Evolutionary conservation across 2,888 invertebrate species (phyloP).

Genomic region (Torymus aiolomorphi): DNA sequence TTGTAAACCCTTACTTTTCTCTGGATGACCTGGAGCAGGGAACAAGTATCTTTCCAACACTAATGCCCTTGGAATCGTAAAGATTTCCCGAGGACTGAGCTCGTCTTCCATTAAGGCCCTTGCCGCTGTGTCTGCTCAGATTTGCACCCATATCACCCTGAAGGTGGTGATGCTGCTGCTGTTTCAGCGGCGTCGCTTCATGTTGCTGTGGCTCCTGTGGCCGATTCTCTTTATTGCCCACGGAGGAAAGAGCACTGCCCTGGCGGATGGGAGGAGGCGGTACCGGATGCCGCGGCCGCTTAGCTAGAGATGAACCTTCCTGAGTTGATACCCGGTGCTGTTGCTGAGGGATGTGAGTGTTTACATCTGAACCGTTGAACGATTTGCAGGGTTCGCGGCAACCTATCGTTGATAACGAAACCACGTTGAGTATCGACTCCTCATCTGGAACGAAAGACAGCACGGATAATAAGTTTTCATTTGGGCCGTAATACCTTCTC

Average conservation of each 20-base stretch:
- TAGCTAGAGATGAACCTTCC: slow-evolving; percentile 57
- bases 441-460: slow-evolving; percentile 70
- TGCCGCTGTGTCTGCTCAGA: slow-evolving; percentile 86
- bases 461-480: not conserved
- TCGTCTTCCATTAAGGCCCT: slow-evolving; percentile 83
- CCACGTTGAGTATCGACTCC: slow-evolving; percentile 64
- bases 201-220: slow-evolving; percentile 61
- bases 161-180: not conserved
- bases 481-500: too few species aligned
- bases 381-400: slow-evolving; percentile 64
- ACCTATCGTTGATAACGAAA: slow-evolving; percentile 58
- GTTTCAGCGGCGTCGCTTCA: slow-evolving; percentile 16
- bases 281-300: slow-evolving; percentile 58
- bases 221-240: slow-evolving; percentile 70
- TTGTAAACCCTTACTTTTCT: slow-evolving; percentile 66
- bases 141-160: slow-evolving; percentile 83
- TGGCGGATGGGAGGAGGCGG: slow-evolving; percentile 47
- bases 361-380: slow-evolving; percentile 61
- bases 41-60: slow-evolving; percentile 71
- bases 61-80: slow-evolving; percentile 78
- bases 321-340: slow-evolving; percentile 15
- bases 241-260: too few species aligned
- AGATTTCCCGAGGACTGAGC: slow-evolving; percentile 86
- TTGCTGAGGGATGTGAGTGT: slow-evolving; percentile 64
- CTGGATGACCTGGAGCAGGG: slow-evolving; percentile 71